Conservation (phyloP, 2,113 vertebrate species). For the Calonectris borealis region DNA sequence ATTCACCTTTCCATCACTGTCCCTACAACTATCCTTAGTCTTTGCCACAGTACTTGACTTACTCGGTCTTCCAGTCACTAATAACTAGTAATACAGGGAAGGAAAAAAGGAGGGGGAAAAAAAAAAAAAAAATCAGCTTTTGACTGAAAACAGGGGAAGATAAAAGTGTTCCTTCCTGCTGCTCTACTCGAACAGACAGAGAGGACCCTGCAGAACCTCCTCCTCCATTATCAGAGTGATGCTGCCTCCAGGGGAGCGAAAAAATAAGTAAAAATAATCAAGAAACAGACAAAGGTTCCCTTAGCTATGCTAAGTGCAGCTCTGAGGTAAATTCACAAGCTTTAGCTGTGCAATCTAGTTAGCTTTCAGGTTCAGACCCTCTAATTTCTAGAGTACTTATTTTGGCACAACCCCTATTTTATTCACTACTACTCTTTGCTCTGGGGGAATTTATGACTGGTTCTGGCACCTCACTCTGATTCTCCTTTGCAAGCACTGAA, state of each 20-base stretch:
- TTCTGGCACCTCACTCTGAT: background rate
- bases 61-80: background rate
- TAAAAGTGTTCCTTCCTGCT: background rate
- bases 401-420: constrained; percentile 4
- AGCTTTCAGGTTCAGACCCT: background rate
- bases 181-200: background rate
- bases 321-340: background rate
- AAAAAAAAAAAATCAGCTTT: background rate
- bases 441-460: background rate
- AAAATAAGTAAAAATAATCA: background rate
- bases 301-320: background rate
- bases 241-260: background rate
- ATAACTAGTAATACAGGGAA: background rate
- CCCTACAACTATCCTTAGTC: background rate
- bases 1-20: background rate
- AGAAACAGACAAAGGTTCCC: background rate
- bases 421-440: background rate
- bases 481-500: background rate
- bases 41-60: background rate
- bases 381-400: background rate
- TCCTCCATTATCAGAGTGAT: background rate
- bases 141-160: background rate
- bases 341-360: background rate
- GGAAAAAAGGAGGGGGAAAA: too few species aligned
- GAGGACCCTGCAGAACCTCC: background rate